phyloP scores from a whole-genome alignment of 2,113 vertebrate species.

The Isurus oxyrinchus region DNA sequence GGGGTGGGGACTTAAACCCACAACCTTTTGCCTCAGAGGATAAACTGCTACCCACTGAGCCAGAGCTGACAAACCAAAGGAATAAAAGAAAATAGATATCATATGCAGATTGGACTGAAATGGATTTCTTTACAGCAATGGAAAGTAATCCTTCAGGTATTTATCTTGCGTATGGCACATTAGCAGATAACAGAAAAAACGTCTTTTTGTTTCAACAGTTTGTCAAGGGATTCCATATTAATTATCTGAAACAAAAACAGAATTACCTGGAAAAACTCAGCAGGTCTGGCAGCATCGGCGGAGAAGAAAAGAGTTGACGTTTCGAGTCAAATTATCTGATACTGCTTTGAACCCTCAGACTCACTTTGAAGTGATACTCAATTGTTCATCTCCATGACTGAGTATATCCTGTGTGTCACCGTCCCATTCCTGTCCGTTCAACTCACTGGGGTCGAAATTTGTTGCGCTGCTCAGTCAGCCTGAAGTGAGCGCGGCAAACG shows the following conservation, averaged over 20 bases:
- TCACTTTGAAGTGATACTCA: background rate
- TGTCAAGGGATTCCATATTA: background rate
- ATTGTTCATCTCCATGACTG: background rate
- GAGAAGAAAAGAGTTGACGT: no score
- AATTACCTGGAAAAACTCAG: no score
- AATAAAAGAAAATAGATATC: background rate
- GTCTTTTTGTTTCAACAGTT: background rate
- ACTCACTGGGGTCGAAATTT: background rate
- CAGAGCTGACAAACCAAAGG: no score
- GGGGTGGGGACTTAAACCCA: no score
- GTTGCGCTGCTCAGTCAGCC: background rate
- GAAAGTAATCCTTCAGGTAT: background rate
- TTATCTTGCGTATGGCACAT: background rate
- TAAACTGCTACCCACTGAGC: background rate
- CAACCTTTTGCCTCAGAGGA: background rate
- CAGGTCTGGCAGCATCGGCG: no score
- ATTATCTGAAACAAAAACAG: no score
- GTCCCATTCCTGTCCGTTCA: background rate
- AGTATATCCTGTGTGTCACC: background rate
- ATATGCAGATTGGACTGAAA: background rate
- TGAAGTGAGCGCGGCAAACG: background rate
- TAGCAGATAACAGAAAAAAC: background rate
- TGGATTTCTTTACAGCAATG: background rate
- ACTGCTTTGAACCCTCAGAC: background rate
- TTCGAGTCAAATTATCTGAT: background rate